Conservation (phyloP, 2,888 invertebrate species). For the Petrolisthes cinctipes region DNA sequence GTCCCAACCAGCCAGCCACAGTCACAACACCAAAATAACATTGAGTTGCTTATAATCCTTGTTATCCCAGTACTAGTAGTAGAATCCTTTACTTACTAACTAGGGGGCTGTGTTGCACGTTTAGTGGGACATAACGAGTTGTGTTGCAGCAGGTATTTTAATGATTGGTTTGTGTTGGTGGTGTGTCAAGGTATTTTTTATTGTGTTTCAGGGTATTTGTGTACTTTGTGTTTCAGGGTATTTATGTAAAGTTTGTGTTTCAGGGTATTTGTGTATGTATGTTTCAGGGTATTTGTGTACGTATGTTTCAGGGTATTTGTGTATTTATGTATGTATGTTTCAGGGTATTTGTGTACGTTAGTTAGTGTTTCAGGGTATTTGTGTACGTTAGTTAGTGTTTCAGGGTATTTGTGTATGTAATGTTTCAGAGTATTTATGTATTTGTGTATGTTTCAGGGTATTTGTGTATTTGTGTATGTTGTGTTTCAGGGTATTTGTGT, state of each 20-base stretch:
- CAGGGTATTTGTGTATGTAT: not conserved
- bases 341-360: too few species aligned
- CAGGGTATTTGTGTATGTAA: not conserved
- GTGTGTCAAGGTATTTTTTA: too few species aligned
- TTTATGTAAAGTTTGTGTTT: not conserved
- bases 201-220: too few species aligned
- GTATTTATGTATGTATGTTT: not conserved
- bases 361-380: too few species aligned
- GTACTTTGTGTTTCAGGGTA: not conserved
- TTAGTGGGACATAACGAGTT: too few species aligned
- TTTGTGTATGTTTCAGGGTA: conserved; percentile 1
- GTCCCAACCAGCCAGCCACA: too few species aligned
- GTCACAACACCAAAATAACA: too few species aligned
- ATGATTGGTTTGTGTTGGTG: too few species aligned
- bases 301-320: not conserved
- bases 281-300: not conserved
- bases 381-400: not conserved
- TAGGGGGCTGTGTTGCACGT: too few species aligned
- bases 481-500: not conserved
- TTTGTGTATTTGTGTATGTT: not conserved
- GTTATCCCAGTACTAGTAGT: too few species aligned
- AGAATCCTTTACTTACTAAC: not conserved
- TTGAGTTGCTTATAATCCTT: too few species aligned
- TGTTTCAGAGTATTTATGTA: not conserved
- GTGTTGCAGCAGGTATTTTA: too few species aligned